phyloP scores from a whole-genome alignment of 2,113 vertebrate species.

The Melanerpes aurifrons region DNA sequence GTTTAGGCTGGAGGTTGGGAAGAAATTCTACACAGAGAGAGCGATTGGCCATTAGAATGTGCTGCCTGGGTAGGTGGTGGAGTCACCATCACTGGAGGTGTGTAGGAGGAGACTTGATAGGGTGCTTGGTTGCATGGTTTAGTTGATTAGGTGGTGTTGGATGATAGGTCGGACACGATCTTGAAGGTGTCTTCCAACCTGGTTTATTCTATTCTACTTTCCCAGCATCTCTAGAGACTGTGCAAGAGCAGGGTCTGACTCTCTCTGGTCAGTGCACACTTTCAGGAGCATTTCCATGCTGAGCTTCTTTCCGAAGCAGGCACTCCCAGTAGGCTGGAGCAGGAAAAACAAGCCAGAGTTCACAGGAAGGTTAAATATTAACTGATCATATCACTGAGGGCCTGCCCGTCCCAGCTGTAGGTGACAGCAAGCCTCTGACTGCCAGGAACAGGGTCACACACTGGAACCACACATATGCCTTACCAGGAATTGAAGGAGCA shows the following conservation, averaged over 20 bases:
- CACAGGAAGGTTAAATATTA: conserved; percentile 49
- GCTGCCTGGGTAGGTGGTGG: too few species aligned
- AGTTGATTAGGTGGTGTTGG: too few species aligned
- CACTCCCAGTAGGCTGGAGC: background rate
- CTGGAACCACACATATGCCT: background rate
- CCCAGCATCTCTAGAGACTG: background rate
- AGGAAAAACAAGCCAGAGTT: conserved; percentile 4
- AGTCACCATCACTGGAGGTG: too few species aligned
- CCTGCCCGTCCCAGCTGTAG: background rate
- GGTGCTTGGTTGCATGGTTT: too few species aligned
- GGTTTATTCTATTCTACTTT: too few species aligned
- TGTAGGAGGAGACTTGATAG: too few species aligned
- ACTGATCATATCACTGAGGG: background rate
- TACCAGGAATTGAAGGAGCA: background rate
- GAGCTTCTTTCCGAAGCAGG: background rate
- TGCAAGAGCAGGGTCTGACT: background rate
- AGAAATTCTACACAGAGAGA: too few species aligned
- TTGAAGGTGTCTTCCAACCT: too few species aligned
- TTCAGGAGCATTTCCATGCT: background rate
- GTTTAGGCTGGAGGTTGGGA: too few species aligned
- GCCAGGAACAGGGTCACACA: background rate
- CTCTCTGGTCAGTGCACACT: background rate
- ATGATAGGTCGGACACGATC: too few species aligned
- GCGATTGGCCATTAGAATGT: too few species aligned
- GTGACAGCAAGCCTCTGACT: background rate